phyloP scores from a whole-genome alignment of 2,888 invertebrate genomes.

The Frankliniella intonsa region DNA sequence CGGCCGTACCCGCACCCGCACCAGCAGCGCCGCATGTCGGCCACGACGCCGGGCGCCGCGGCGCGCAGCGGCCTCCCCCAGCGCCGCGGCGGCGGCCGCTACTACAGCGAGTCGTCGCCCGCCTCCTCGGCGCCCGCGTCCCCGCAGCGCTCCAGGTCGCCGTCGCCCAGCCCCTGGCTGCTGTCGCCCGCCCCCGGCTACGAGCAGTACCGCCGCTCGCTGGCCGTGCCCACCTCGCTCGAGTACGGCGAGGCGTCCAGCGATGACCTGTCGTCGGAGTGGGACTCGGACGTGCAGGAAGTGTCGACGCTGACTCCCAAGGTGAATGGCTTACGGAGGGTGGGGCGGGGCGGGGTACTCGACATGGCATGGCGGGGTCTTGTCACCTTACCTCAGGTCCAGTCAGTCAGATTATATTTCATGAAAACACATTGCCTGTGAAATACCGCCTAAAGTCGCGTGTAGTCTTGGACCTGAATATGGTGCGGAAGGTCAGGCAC shows the following conservation, averaged over 20 bases:
- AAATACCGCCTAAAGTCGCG: too few species aligned
- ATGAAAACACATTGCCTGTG: too few species aligned
- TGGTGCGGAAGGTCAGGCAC: too few species aligned
- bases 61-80: not conserved
- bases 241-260: conserved; percentile 88
- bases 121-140: not conserved
- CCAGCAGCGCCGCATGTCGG: not conserved
- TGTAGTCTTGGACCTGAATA: too few species aligned
- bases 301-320: conserved; percentile 40
- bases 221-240: conserved; percentile 66
- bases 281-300: conserved; percentile 78
- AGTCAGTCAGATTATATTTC: too few species aligned
- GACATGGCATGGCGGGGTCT: too few species aligned
- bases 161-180: conserved; percentile 18
- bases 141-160: not conserved
- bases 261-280: conserved; percentile 86
- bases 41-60: not conserved
- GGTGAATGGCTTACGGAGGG: conserved; percentile 35
- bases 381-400: too few species aligned
- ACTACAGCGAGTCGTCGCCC: not conserved
- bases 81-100: not conserved
- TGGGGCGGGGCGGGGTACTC: not conserved
- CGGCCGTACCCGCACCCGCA: not conserved
- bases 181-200: conserved; percentile 47
- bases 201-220: conserved; percentile 71